A percentile compares a stretch with the other conserved stretches of the same genome.
Conservation (phyloP, 2,797 vertebrate genomes). For the Melopsittacus undulatus region DNA sequence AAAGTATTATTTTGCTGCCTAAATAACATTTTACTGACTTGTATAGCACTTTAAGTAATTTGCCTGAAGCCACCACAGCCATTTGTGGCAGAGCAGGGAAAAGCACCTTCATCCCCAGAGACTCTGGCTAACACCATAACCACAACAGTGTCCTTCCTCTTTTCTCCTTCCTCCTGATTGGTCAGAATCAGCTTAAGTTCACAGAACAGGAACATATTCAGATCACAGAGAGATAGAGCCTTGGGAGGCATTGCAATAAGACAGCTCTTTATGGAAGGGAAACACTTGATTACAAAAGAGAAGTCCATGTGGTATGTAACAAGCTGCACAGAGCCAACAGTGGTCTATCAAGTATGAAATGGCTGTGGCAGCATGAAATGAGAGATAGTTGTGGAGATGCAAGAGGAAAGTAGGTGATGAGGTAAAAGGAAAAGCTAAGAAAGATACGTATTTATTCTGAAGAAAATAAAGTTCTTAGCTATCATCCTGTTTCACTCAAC, state of each 20-base stretch:
- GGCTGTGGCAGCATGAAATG: neutral
- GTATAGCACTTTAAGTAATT: neutral
- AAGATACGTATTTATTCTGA: neutral
- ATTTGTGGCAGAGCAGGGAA: conserved; percentile 53
- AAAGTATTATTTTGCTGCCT: neutral
- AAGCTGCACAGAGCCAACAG: neutral
- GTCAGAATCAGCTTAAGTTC: neutral
- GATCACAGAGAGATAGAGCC: neutral
- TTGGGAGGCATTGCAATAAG: neutral
- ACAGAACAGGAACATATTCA: neutral
- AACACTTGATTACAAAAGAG: neutral
- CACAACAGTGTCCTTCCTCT: conserved; percentile 60
- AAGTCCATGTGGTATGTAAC: neutral
- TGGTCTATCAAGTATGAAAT: neutral
- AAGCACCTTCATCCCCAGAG: conserved; percentile 58
- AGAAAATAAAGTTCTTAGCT: neutral
- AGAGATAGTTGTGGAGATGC: neutral
- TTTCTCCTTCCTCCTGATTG: conserved; percentile 52
- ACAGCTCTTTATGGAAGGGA: neutral
- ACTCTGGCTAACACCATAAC: conserved; percentile 69
- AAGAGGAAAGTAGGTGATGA: neutral
- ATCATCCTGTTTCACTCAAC: neutral
- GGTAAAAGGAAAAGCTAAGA: neutral
- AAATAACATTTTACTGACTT: neutral
- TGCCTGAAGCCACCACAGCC: conserved; percentile 23